Percentiles rank a stretch among this genome's conserved stretches.
Evolutionary conservation across 2,113 vertebrate species (phyloP).

Genomic region (Epinephelus cyanopodus): DNA sequence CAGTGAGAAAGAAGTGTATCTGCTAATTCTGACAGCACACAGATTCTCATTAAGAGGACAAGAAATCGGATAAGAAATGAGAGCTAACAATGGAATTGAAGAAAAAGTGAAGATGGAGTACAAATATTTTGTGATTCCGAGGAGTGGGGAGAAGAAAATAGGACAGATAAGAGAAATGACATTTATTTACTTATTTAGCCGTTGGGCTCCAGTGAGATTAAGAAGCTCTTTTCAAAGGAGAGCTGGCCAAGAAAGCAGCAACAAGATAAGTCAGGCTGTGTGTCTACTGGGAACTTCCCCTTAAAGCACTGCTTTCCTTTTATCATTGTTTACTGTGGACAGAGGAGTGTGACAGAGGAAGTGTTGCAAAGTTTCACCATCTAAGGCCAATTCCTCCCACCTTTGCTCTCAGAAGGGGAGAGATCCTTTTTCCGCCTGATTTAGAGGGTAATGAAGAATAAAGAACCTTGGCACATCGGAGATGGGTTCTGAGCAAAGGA

Average conservation of each 20-base stretch:
- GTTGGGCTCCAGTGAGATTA: slow-evolving; percentile 40
- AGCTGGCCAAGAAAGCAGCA: slow-evolving; percentile 25
- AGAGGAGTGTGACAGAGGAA: slow-evolving; percentile 25
- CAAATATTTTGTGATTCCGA: slow-evolving; percentile 31
- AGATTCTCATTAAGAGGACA: slow-evolving; percentile 26
- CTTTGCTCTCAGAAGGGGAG: slow-evolving; percentile 18
- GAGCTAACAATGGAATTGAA: not conserved
- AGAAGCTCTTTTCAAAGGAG: slow-evolving; percentile 48
- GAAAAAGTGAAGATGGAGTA: slow-evolving; percentile 17
- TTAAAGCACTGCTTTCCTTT: slow-evolving; percentile 41
- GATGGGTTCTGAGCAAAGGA: not conserved
- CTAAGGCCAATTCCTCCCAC: slow-evolving; percentile 19
- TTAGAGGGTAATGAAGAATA: slow-evolving; percentile 51
- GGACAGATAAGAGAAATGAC: slow-evolving; percentile 49
- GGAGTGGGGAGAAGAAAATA: not conserved
- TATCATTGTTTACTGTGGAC: slow-evolving; percentile 53
- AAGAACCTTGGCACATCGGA: slow-evolving; percentile 1
- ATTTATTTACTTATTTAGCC: slow-evolving; percentile 62
- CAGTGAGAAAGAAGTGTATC: not conserved
- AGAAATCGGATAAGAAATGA: not conserved
- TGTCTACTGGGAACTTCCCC: slow-evolving; percentile 43
- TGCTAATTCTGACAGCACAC: not conserved
- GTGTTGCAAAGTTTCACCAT: slow-evolving; percentile 25
- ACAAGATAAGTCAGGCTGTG: slow-evolving; percentile 42
- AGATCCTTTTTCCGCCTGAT: slow-evolving; percentile 7